These are phyloP conservation scores for Lophius piscatorius DNA, from an alignment of 2,113 vertebrate genomes.

Conservation along the genomic window DNA sequence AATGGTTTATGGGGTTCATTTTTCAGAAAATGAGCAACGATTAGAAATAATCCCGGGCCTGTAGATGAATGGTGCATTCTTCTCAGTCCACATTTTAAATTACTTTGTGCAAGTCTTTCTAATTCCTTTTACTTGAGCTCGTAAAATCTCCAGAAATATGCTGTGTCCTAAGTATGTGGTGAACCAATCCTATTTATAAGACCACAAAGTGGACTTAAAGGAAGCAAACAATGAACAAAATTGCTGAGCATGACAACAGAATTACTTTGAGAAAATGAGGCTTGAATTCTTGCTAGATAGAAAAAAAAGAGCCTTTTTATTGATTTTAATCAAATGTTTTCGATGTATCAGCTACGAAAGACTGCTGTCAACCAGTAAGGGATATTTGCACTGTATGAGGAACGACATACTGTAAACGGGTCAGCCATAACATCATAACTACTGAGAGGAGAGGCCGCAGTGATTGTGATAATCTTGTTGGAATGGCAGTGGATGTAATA, in stretches of 20 bases:
- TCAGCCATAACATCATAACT: too few species aligned
- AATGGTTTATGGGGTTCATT: neutral
- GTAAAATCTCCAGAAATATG: slow-evolving; percentile 36
- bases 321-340: too few species aligned
- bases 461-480: too few species aligned
- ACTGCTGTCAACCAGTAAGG: too few species aligned
- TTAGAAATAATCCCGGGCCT: neutral
- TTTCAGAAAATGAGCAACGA: slow-evolving; percentile 9
- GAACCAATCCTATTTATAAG: slow-evolving; percentile 29
- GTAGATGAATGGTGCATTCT: slow-evolving; percentile 26
- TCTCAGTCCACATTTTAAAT: slow-evolving; percentile 6
- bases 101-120: slow-evolving; percentile 8
- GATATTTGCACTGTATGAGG: too few species aligned
- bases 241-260: neutral
- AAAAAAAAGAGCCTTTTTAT: too few species aligned
- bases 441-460: too few species aligned
- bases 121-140: slow-evolving; percentile 35
- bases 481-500: too few species aligned
- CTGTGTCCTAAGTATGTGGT: slow-evolving; percentile 17
- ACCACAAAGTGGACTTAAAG: slow-evolving; percentile 16
- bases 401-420: too few species aligned
- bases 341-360: too few species aligned
- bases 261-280: too few species aligned
- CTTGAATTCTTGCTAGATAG: too few species aligned
- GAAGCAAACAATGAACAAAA: neutral